These are phyloP conservation scores for Stenchaetothrips biformis DNA, from an alignment of 2,888 invertebrate genomes.

Conservation along the genomic window DNA sequence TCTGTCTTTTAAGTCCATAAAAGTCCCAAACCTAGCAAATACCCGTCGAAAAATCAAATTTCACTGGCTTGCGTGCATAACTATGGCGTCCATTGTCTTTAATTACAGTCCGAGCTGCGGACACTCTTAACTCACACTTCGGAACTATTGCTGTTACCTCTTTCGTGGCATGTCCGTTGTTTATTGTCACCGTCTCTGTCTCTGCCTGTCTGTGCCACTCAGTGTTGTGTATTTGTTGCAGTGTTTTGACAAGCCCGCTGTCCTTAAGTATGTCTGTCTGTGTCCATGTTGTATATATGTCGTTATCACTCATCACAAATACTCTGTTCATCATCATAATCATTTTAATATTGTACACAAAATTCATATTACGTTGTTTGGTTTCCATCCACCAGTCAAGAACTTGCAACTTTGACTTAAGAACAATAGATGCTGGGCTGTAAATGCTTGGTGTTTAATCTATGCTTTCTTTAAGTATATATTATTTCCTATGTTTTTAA, in stretches of 20 bases:
- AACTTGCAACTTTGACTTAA: no score
- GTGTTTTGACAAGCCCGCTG: constrained; percentile 17
- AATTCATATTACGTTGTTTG: no score
- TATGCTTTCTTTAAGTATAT: no score
- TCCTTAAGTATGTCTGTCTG: constrained; percentile 19
- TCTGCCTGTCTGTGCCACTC: constrained; percentile 19
- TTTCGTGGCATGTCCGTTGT: background rate
- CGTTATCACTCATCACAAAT: constrained; percentile 3
- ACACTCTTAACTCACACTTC: background rate
- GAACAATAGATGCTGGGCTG: no score
- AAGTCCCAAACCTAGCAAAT: background rate
- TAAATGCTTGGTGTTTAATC: no score
- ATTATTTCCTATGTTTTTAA: no score
- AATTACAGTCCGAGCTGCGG: background rate
- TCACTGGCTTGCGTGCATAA: background rate
- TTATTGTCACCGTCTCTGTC: background rate
- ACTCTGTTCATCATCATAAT: background rate
- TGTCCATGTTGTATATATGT: constrained; percentile 21
- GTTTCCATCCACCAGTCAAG: no score
- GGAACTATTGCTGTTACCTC: background rate
- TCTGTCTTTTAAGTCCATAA: background rate
- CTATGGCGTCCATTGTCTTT: background rate
- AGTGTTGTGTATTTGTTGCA: constrained; percentile 25
- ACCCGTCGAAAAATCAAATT: background rate
- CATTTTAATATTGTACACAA: background rate